Conservation (phyloP, 35 echinoderm and acorn worm species). For the Anneissia japonica region DNA sequence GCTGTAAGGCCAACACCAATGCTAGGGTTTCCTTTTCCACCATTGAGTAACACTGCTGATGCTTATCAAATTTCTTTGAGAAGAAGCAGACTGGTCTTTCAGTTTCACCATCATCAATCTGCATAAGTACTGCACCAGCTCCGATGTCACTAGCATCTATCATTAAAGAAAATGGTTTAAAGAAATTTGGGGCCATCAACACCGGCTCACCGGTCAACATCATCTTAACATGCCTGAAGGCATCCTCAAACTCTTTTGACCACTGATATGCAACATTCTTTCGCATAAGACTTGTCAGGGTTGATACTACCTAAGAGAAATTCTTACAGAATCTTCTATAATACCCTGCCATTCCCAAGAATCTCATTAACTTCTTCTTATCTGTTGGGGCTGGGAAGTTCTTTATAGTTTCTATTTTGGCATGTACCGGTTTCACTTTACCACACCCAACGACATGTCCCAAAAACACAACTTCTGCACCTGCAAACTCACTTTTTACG, state of each 20-base stretch:
- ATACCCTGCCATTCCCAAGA: constrained; percentile 11
- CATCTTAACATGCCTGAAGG: neutral
- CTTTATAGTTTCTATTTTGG: constrained; percentile 28
- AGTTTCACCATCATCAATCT: constrained; percentile 6
- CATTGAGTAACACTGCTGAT: constrained; percentile 24
- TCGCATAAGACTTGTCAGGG: constrained; percentile 5
- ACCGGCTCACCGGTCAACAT: neutral
- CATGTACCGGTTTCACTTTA: constrained; percentile 20
- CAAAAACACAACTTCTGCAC: constrained; percentile 24
- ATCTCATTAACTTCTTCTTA: constrained; percentile 13
- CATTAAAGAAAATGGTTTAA: neutral
- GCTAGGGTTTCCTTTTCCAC: constrained; percentile 38
- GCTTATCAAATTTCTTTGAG: constrained; percentile 22
- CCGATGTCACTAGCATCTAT: constrained; percentile 14
- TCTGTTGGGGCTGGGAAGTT: neutral
- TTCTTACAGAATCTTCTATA: constrained; percentile 3
- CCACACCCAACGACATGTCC: constrained; percentile 39
- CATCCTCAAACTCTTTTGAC: neutral
- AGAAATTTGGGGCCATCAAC: neutral
- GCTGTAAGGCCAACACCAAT: neutral
- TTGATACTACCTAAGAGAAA: neutral
- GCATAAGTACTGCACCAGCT: constrained; percentile 7
- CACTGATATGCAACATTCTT: constrained; percentile 11
- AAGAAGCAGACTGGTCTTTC: constrained; percentile 30
- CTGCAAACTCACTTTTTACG: constrained; percentile 33